Base-by-base conservation (phyloP, 2,888 invertebrate genomes). In the Atrina japonica region DNA sequence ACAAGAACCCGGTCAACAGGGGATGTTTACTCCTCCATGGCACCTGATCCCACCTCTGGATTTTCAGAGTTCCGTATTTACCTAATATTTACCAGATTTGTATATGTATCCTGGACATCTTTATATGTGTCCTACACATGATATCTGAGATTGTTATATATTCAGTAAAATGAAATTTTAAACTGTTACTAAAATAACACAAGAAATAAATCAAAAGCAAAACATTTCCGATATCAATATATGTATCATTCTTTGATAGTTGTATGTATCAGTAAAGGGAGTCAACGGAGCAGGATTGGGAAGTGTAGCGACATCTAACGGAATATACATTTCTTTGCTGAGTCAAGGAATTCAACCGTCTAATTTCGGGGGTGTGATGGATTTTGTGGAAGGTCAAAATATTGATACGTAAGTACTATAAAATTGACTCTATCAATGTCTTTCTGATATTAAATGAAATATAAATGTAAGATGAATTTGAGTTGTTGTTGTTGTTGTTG, bases 261-360 rank as follows among this genome's bases (percentile, higher is more conserved):
- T 86, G 27, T 86, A 78, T 77, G 84, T 78, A n/a, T 82, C 83
- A n/a, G 75, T 86, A 7, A 83, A 83, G 50, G 86, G 75, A 2
- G 72, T 75, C 35, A 86, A 86, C 64, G 83, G 80, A n/a, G 86
- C 86, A 1, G 85, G 83, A 3, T 64, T 78, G 49, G 70, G 76
- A 5, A 83, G 81, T 55, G 77, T 77, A 7, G 74, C 77, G 18
- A 76, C 77, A 25, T 84, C 84, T 7, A 80, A 84, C 63, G 84
- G 86, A 18, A 79, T 86, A 9, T 83, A 80, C 70, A 61, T 86
- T 40, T 84, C 85, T 1, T 83, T 81, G 60, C 70, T 85, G 23
- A 83, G 83, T 45, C 82, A 82, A 55, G 84, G 83, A 2, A 59
- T 78, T 30, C 55, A 71, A n/a, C 81, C 84, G 0, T 71, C 81